Evolutionary conservation across 30 jellyfish, hydroid and myxozoan species (phyloP).

Genomic region (Sanderia malayensis): DNA sequence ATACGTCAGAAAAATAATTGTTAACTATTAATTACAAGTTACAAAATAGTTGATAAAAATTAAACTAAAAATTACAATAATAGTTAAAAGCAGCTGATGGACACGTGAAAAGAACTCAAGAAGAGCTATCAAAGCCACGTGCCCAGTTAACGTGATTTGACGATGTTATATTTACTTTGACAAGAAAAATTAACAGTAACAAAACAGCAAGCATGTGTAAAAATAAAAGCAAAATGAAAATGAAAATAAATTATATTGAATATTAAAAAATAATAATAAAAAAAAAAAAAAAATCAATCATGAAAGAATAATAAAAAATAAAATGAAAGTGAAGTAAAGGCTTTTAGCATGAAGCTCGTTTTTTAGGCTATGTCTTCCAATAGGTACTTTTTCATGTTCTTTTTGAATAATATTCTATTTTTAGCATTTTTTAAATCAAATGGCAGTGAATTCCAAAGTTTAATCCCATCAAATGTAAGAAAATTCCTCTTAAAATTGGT

Average conservation of each 20-base stretch:
- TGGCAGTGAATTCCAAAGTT: slow-evolving; percentile 38
- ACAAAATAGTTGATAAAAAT: neutral
- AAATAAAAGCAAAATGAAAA: neutral
- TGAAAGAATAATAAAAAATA: neutral
- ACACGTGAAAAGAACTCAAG: slow-evolving; percentile 17
- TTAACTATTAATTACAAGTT: slow-evolving; percentile 1
- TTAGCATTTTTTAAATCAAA: slow-evolving; percentile 14
- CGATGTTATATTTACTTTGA: neutral
- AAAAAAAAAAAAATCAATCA: neutral
- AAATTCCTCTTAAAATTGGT: slow-evolving; percentile 32
- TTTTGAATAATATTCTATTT: slow-evolving; percentile 10
- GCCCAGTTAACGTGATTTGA: slow-evolving; percentile 16
- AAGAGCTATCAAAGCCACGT: slow-evolving; percentile 20
- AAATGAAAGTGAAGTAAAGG: neutral
- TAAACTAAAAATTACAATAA: no score
- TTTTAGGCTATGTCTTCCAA: no score
- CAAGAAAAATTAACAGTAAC: no score
- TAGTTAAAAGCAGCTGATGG: slow-evolving; percentile 14
- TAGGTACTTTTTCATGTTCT: slow-evolving; percentile 1
- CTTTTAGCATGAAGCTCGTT: no score
- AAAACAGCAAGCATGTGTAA: no score
- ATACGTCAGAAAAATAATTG: no score
- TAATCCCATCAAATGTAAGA: slow-evolving; percentile 48
- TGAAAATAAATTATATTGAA: neutral
- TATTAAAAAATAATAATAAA: no score